Base-by-base conservation (phyloP, 2,888 invertebrate genomes). In the Gastracanthus pulcherrimus region DNA sequence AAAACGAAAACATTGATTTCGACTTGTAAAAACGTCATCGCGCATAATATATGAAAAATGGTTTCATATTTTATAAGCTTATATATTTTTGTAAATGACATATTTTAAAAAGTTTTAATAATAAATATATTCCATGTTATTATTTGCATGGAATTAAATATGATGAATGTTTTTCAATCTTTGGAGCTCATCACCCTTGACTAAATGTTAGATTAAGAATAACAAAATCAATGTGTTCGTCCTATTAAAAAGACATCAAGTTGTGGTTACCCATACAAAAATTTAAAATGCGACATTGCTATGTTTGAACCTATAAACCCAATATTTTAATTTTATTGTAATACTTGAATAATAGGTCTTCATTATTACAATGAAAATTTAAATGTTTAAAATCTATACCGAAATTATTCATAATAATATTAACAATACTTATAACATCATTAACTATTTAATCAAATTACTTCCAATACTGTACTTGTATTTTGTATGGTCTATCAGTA, bases 1-100 rank as follows among this genome's bases (percentile, higher is more conserved):
- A 26, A 36, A 60, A 71, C 60, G 71, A 38, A 51, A 29, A n/a
- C 55, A 70, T 51, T 48, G 62, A 66, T 66, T 72, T 66, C 41
- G 13, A 55, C 13, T 9, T 55, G 55, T 55, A 55, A 55, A 19
- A 55, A 11, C 55, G 55, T 7, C 55, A 55, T 26, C 26, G 23
- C 9, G 23, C 23, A 23, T 19, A 70, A 19, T n/a, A n/a, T n/a
- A n/a, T n/a, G n/a, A n/a, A n/a, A n/a, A n/a, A n/a, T n/a, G n/a
- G n/a, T n/a, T n/a, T n/a, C n/a, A n/a, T n/a, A n/a, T n/a, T n/a
- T n/a, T n/a, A n/a, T n/a, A n/a, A n/a, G n/a, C n/a, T n/a, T n/a
- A n/a, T n/a, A 26, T 55, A 9, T 55, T 26, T n/a, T 23, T 55
- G 55, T 55, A 55, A 55, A 11, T 23, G 11, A 23, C 11, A 26